phyloP scores from a whole-genome alignment of 2,888 invertebrate genomes.

The Baronia brevicornis region DNA sequence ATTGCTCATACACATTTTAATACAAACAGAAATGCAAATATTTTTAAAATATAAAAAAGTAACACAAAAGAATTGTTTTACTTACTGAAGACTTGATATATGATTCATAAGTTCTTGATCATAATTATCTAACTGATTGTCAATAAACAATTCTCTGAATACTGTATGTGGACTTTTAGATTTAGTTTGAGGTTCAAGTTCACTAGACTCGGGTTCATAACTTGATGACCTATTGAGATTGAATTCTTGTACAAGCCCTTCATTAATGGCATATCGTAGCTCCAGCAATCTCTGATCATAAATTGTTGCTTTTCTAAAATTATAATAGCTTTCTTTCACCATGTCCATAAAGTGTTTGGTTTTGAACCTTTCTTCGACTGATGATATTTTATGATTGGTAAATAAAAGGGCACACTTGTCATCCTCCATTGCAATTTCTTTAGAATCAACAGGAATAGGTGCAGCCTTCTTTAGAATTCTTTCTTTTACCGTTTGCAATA shows the following conservation, averaged over 20 bases:
- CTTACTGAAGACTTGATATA: conserved; percentile 61
- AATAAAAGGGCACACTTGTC: conserved; percentile 64
- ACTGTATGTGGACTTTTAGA: conserved; percentile 62
- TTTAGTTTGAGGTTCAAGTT: conserved; percentile 20
- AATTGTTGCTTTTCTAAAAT: conserved; percentile 62
- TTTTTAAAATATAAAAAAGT: conserved; percentile 1
- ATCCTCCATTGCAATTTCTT: conserved; percentile 45
- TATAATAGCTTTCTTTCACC: conserved; percentile 67
- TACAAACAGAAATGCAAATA: neutral
- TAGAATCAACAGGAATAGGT: conserved; percentile 20
- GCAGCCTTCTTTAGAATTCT: conserved; percentile 48
- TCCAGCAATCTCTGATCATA: conserved; percentile 65
- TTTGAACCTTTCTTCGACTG: conserved; percentile 46
- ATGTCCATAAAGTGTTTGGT: conserved; percentile 51
- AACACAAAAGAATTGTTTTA: conserved; percentile 21
- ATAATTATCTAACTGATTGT: conserved; percentile 56
- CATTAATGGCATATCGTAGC: conserved; percentile 63
- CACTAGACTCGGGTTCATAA: conserved; percentile 20
- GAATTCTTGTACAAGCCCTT: conserved; percentile 62
- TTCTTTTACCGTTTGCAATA: conserved; percentile 58
- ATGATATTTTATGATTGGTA: conserved; percentile 46
- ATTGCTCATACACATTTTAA: too few relatives aligned
- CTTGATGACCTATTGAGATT: conserved; percentile 28
- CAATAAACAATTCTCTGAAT: conserved; percentile 58
- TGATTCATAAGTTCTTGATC: conserved; percentile 61